Conservation (phyloP, 2,888 invertebrate species). For the Onchidella celtica region DNA sequence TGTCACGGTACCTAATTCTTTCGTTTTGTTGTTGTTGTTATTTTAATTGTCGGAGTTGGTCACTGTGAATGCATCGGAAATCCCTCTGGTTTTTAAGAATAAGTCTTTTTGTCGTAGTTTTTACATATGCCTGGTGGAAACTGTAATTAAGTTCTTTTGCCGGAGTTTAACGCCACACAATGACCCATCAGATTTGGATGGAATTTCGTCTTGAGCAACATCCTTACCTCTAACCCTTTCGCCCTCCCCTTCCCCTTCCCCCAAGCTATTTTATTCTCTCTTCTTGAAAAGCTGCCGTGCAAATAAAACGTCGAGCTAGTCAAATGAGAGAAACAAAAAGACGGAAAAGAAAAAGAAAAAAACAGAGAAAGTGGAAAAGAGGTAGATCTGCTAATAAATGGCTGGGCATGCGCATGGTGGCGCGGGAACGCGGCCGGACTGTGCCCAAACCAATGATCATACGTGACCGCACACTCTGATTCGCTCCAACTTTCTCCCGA, state of each 20-base stretch:
- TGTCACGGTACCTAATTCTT: too few species aligned
- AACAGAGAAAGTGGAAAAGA: neutral
- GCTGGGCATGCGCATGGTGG: slow-evolving; percentile 8
- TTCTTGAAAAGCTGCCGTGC: neutral
- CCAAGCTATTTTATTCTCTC: neutral
- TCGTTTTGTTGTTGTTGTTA: too few species aligned
- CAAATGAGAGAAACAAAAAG: too few species aligned
- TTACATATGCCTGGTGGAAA: neutral
- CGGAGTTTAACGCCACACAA: too few species aligned
- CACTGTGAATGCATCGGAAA: too few species aligned
- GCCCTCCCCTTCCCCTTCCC: neutral
- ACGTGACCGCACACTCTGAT: slow-evolving; percentile 34
- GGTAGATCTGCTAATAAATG: slow-evolving; percentile 38
- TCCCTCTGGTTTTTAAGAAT: too few species aligned
- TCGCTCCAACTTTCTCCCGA: neutral
- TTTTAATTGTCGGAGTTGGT: too few species aligned
- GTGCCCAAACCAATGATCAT: slow-evolving; percentile 1
- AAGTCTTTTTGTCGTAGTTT: neutral
- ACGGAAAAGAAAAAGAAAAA: too few species aligned
- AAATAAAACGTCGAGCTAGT: neutral
- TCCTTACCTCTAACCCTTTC: neutral
- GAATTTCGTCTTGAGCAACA: neutral
- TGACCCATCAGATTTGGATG: neutral
- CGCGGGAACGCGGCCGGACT: neutral
- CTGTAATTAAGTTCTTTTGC: too few species aligned